Base-by-base conservation (phyloP, 2,113 vertebrate species). In the Myotis lucifugus region DNA sequence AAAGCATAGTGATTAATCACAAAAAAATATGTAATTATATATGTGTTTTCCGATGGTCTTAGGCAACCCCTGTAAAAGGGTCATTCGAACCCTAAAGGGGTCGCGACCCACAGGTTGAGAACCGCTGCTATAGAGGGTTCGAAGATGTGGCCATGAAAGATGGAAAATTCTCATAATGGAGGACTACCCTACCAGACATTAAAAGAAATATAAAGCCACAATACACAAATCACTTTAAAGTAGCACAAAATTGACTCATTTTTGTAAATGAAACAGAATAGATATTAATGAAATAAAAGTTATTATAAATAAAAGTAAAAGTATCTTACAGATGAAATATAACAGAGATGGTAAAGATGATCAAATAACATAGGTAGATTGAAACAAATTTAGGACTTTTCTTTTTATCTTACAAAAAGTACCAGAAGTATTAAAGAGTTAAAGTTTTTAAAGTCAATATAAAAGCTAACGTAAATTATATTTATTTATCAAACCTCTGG, bases 231-330 rank as follows among this genome's bases (percentile, higher is more conserved):
- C 59, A 54, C 34, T 94, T 85, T 64, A n/a, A 29, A 61, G 15
- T 5, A 69, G n/a, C 9, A 27, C 14, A 74, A 86, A 85, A 86
- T 37, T 48, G 42, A 46, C 78, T 74, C 72, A 17, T 9, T 70
- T 78, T 46, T 18, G 59, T 34, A 92, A 89, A 4, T 88, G n/a
- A 56, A 67, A 64, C 29, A 54, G 79, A 84, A 56, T 23, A 18
- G 3, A 50, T 84, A 73, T 83, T 66, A 86, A 76, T 66, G 76
- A 96, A 83, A 88, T 74, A 91, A 84, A 67, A n/a, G 19, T 29
- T 88, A 29, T 69, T 86, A 48, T 56, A 94, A 52, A 59, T 77
- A 82, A 86, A 77, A 42, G 40, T 42, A 42, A 42, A 42, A 77
- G 78, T 77, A 76, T 34, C 42, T 73, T 59, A 40, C 3, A 48